phyloP scores from a whole-genome alignment of 2,888 invertebrate genomes.

The Phrixothrix hirtus region DNA sequence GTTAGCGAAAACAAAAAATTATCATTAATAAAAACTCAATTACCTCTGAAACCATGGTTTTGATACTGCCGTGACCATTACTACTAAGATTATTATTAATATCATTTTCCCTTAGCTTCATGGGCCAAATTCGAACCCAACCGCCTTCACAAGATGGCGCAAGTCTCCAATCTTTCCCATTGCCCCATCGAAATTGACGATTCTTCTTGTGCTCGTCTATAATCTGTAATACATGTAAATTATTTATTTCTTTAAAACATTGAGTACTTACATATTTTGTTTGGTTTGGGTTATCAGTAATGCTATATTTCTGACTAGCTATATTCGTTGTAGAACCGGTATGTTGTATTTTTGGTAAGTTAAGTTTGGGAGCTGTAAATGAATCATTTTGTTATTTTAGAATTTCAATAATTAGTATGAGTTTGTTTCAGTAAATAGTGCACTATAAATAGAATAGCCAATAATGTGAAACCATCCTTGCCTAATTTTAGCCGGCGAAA shows the following conservation, averaged over 20 bases:
- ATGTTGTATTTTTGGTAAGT: constrained; percentile 39
- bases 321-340: constrained; percentile 6
- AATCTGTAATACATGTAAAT: constrained; percentile 39
- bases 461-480: too few relatives aligned
- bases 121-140: constrained; percentile 78
- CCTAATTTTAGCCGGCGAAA: too few relatives aligned
- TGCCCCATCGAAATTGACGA: constrained; percentile 63
- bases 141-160: constrained; percentile 70
- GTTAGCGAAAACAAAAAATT: too few relatives aligned
- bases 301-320: constrained; percentile 26
- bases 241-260: background rate
- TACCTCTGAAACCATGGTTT: constrained; percentile 49
- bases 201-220: constrained; percentile 53
- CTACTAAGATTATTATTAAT: constrained; percentile 33
- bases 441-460: too few relatives aligned
- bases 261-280: constrained; percentile 12
- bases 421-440: too few relatives aligned
- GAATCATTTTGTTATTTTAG: background rate
- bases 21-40: too few relatives aligned
- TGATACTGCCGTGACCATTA: constrained; percentile 38
- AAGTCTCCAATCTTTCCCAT: constrained; percentile 70
- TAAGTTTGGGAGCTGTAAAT: constrained; percentile 26
- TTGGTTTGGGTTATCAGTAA: constrained; percentile 41
- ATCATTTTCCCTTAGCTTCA: constrained; percentile 43
- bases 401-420: too few relatives aligned